These are phyloP conservation scores for Drosophila serrata DNA, from an alignment of 1,140 invertebrate genomes.

Conservation along the genomic window DNA sequence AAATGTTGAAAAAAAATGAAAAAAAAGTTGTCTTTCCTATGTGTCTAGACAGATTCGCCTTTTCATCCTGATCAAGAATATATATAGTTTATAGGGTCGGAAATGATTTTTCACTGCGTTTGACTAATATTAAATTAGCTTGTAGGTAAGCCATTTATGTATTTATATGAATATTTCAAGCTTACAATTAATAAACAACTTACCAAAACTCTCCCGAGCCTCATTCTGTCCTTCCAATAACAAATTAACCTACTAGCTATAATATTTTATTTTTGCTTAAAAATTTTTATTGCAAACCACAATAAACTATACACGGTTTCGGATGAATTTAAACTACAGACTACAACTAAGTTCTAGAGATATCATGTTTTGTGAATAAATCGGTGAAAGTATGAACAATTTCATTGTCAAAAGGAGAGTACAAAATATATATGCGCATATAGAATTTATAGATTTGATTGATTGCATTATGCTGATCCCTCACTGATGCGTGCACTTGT, in stretches of 20 bases:
- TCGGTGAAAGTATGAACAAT: constrained; percentile 62
- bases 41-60: no score
- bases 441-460: neutral
- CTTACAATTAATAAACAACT: no score
- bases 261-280: constrained; percentile 1
- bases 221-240: no score
- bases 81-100: no score
- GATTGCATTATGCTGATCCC: constrained; percentile 23
- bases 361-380: constrained; percentile 36
- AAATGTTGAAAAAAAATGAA: no score
- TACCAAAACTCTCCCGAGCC: no score
- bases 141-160: no score
- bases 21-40: no score
- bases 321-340: constrained; percentile 39
- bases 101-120: no score
- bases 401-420: constrained; percentile 61
- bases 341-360: constrained; percentile 50
- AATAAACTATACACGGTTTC: constrained; percentile 30
- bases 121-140: no score
- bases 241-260: neutral
- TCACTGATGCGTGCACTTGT: constrained; percentile 85
- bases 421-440: constrained; percentile 35
- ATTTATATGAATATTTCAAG: no score
- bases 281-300: constrained; percentile 54
- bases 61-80: no score